Evolutionary conservation across 1,140 invertebrate species (phyloP), one percentile per base, ranked within the genome.

Genomic region (Aphidius gifuensis): DNA sequence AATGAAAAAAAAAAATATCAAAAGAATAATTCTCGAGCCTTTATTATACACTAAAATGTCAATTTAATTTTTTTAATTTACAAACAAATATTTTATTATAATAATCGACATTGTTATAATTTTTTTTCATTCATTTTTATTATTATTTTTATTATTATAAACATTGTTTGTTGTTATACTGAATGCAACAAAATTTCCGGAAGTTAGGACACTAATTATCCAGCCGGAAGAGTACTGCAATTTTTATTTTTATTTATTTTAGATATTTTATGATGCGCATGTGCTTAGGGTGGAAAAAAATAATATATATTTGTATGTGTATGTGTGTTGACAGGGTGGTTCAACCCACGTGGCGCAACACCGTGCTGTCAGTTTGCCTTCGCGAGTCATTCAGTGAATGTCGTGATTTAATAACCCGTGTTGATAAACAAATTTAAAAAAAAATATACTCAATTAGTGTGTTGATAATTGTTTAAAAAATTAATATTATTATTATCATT

Each of bases 301-400:
- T 32, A 42, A 45, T 43, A 38, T 57, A 45, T 43, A 38, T 57
- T 59, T 63, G 60, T 68, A 48, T 62, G 56, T 63, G 21, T 49
- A 32, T 56, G 21, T 63, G 67, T 67, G 57, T 60, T 54, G 8
- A 64, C 53, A 62, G 69, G 71, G 67, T 71, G 63, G 69, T 65
- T 66, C 67, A 62, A 64, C 58, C 72, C 74, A 75, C 74, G 74
- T 75, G 74, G 74, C 63, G 69, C 69, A 72, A 72, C 72, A 72
- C 71, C 70, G 72, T 69, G 69, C 67, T 72, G 70, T 74, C 74
- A 75, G 74, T 75, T 71, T 72, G 67, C 64, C 69, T 57, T 64
- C 46, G 71, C 71, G 66, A 73, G 70, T 64, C 71, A 66, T 60
- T 58, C 72, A 5, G 70, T 51, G 69, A 66, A 61, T 58, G 42